phyloP scores from a whole-genome alignment of 2,888 invertebrate species.

The Limenitis camilla region DNA sequence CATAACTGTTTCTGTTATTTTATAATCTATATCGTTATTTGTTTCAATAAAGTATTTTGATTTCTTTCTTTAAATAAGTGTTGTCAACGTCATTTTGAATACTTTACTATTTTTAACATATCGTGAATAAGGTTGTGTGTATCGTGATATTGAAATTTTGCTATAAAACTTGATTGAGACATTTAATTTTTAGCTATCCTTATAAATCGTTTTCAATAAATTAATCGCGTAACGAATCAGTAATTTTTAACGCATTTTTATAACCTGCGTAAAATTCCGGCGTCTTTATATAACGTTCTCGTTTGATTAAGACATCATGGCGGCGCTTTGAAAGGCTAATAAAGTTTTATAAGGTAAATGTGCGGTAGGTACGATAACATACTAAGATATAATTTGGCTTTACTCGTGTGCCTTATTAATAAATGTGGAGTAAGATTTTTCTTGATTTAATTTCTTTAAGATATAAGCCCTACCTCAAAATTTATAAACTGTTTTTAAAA shows the following conservation, averaged over 20 bases:
- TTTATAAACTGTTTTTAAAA: too few relatives aligned
- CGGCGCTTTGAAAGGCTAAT: conserved; percentile 11
- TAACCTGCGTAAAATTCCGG: conserved; percentile 21
- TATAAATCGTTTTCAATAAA: conserved; percentile 9
- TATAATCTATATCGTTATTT: too few relatives aligned
- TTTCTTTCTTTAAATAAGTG: too few relatives aligned
- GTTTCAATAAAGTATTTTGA: too few relatives aligned
- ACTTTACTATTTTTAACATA: too few relatives aligned
- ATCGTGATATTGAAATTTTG: background rate
- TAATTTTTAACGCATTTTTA: conserved; percentile 19
- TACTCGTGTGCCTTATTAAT: background rate
- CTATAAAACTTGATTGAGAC: background rate
- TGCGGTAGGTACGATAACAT: background rate
- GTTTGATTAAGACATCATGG: conserved; percentile 22
- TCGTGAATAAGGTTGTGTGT: too few relatives aligned
- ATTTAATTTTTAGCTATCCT: too few relatives aligned
- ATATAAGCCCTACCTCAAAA: too few relatives aligned
- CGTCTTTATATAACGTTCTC: conserved; percentile 16
- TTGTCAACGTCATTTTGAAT: too few relatives aligned
- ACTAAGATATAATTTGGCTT: background rate
- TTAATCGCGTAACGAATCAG: conserved; percentile 21
- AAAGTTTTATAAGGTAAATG: conserved; percentile 8
- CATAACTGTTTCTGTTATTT: too few relatives aligned
- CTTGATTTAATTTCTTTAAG: too few relatives aligned
- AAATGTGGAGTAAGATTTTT: too few relatives aligned